Conservation (phyloP, 2,113 vertebrate genomes). For the Hemichromis elongatus region DNA sequence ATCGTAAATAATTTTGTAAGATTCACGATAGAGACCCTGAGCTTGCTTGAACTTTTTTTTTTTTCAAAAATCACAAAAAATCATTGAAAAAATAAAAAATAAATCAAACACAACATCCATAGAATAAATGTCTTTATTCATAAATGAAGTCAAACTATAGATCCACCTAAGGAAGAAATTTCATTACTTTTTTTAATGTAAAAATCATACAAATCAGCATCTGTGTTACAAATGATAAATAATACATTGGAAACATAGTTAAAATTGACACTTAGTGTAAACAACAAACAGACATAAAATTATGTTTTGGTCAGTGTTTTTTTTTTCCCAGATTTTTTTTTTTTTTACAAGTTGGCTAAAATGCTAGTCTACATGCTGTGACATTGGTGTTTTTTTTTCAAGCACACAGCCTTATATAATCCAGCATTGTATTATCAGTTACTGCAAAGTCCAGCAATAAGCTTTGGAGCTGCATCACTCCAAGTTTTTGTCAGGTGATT, state of each 20-base stretch:
- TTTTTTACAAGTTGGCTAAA: conserved; percentile 16
- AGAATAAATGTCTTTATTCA: conserved; percentile 71
- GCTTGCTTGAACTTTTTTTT: background rate
- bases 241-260: conserved; percentile 51
- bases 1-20: background rate
- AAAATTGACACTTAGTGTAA: conserved; percentile 52
- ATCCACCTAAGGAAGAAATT: conserved; percentile 45
- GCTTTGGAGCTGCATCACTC: background rate
- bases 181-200: conserved; percentile 46
- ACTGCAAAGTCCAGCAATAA: conserved; percentile 1
- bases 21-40: background rate
- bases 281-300: conserved; percentile 48
- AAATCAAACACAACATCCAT: background rate
- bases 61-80: background rate
- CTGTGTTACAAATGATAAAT: conserved; percentile 68
- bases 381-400: background rate
- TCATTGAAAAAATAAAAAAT: background rate
- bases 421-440: conserved; percentile 25
- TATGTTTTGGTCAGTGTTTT: conserved; percentile 46
- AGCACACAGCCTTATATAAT: conserved; percentile 1
- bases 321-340: background rate
- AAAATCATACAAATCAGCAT: conserved; percentile 71
- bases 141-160: conserved; percentile 62
- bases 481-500: conserved; percentile 17
- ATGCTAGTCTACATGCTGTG: conserved; percentile 12